phyloP scores from a whole-genome alignment of 2,113 vertebrate species.

The Coptodon bakossiorum region DNA sequence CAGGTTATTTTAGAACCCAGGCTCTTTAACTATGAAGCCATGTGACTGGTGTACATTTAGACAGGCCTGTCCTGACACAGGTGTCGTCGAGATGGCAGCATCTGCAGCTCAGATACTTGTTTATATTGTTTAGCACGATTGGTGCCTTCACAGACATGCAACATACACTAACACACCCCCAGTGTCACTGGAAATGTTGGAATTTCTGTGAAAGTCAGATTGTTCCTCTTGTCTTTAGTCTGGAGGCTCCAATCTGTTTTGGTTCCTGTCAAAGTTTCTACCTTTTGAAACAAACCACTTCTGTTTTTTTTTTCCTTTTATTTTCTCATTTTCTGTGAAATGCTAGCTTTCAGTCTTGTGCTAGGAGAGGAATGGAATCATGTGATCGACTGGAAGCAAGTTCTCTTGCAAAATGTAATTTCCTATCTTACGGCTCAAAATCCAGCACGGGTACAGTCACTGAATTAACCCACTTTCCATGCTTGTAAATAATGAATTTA shows the following conservation, averaged over 20 bases:
- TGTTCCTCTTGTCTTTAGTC: neutral
- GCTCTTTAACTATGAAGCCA: neutral
- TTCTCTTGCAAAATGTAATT: constrained; percentile 4
- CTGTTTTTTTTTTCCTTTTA: neutral
- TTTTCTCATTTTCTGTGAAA: neutral
- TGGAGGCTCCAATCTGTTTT: neutral
- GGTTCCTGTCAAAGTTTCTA: neutral
- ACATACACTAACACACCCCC: neutral
- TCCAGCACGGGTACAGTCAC: neutral
- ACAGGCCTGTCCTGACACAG: neutral
- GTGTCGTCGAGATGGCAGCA: neutral
- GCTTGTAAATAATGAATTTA: constrained; percentile 33
- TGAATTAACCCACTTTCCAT: constrained; percentile 47
- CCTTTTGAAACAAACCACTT: neutral
- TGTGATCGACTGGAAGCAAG: neutral
- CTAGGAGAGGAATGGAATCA: neutral
- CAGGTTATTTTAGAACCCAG: neutral
- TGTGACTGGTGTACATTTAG: neutral
- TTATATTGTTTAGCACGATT: neutral
- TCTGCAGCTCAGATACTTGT: neutral
- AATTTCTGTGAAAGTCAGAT: neutral
- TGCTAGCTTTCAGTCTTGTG: neutral
- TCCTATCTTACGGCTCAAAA: neutral
- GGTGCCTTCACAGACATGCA: neutral
- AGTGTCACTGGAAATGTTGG: neutral